Evolutionary conservation across 2,113 vertebrate species (phyloP).

Genomic region (Pituophis catenifer): DNA sequence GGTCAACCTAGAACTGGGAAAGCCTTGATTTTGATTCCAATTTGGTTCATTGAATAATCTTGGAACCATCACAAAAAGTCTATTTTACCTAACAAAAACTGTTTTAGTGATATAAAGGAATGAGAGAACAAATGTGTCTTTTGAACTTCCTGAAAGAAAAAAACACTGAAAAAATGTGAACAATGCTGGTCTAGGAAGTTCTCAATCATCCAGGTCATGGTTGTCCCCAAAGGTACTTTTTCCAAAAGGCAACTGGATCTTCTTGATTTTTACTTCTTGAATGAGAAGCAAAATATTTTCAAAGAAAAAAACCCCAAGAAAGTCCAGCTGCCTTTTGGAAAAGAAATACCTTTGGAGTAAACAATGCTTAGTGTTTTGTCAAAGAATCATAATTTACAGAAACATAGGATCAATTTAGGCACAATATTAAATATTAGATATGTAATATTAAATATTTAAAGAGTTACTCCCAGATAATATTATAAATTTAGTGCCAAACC

Average conservation of each 20-base stretch:
- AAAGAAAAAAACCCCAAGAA: neutral
- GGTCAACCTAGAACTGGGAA: neutral
- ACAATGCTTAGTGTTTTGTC: neutral
- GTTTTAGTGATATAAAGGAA: neutral
- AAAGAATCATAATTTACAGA: neutral
- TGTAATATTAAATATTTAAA: neutral
- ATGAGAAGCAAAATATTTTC: neutral
- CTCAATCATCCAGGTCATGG: too few relatives aligned
- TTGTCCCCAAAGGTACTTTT: too few relatives aligned
- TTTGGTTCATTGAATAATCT: neutral
- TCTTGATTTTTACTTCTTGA: neutral
- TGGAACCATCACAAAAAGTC: neutral
- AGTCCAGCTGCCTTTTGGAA: neutral
- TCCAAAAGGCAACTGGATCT: too few relatives aligned
- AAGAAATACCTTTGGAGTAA: neutral
- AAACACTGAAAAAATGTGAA: neutral
- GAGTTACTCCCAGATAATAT: neutral
- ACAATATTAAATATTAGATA: neutral
- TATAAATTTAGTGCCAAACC: neutral
- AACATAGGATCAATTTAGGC: neutral
- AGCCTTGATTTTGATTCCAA: neutral
- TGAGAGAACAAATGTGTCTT: neutral
- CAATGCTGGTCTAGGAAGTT: too few relatives aligned
- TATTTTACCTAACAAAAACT: neutral
- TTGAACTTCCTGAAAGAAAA: neutral